Conservation (phyloP, 2,113 vertebrate species). For the Australoheros scitulus region DNA sequence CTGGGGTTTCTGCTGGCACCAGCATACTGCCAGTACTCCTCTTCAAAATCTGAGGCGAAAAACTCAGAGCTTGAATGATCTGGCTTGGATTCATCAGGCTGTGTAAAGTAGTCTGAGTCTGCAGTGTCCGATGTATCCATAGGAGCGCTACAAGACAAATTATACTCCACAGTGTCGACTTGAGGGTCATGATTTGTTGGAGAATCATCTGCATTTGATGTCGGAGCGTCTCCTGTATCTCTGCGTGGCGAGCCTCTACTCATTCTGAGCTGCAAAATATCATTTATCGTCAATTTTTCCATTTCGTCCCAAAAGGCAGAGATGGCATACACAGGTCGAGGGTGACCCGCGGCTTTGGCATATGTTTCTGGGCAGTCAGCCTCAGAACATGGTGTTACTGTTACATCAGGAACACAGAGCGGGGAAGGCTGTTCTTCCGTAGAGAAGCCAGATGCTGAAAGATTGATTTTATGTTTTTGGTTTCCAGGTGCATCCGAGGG, state of each 20-base stretch:
- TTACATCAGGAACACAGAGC: constrained; percentile 37
- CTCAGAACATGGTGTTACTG: constrained; percentile 30
- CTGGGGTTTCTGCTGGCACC: constrained; percentile 54
- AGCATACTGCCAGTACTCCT: constrained; percentile 68
- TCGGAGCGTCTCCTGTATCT: constrained; percentile 8
- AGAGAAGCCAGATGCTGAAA: constrained; percentile 20
- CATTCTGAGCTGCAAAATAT: constrained; percentile 77
- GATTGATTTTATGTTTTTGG: background rate
- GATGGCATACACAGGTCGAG: constrained; percentile 74
- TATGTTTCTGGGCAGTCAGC: constrained; percentile 52
- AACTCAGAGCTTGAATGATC: constrained; percentile 75
- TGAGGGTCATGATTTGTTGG: background rate
- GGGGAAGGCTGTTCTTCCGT: background rate
- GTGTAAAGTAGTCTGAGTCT: constrained; percentile 80
- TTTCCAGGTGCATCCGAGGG: constrained; percentile 3
- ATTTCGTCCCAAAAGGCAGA: constrained; percentile 84
- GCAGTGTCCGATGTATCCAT: constrained; percentile 61
- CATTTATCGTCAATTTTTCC: constrained; percentile 83
- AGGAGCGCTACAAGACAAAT: constrained; percentile 24
- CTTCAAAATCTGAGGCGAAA: constrained; percentile 78
- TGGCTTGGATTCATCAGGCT: constrained; percentile 74
- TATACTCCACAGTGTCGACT: constrained; percentile 23
- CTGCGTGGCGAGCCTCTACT: constrained; percentile 16
- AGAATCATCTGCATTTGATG: background rate
- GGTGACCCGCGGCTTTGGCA: constrained; percentile 39